Evolutionary conservation across 2,113 vertebrate genomes (phyloP).

Genomic region (Mustela lutreola): DNA sequence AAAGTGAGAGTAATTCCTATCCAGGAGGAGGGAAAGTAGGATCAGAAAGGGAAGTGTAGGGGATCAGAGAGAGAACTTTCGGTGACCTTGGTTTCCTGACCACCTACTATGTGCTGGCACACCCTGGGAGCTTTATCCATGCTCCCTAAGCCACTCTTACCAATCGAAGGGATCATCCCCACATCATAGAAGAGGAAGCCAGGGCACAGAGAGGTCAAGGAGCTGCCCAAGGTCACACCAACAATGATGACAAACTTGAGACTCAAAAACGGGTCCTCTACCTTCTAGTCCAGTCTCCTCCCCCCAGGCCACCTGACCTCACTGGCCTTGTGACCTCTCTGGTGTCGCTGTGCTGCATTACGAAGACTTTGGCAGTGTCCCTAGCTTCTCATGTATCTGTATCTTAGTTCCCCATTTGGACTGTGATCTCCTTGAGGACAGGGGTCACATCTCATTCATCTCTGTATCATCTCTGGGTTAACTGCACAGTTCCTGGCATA

Average conservation of each 20-base stretch:
- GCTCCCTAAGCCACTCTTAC: background rate
- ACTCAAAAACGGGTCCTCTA: background rate
- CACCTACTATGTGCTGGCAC: background rate
- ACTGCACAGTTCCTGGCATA: background rate
- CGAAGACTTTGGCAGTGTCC: background rate
- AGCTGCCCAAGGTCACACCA: background rate
- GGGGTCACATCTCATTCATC: background rate
- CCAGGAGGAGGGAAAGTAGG: background rate
- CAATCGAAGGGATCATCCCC: background rate
- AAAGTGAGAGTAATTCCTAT: slow-evolving; percentile 90
- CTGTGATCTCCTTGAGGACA: background rate
- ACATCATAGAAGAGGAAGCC: background rate
- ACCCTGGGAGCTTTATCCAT: background rate
- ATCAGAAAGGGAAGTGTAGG: slow-evolving; percentile 41
- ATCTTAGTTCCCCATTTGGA: slow-evolving; percentile 5
- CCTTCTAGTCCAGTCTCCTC: background rate
- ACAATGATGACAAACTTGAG: background rate
- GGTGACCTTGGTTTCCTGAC: background rate
- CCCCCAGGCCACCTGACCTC: background rate
- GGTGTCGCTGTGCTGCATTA: background rate
- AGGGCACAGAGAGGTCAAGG: background rate
- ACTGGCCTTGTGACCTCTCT: background rate
- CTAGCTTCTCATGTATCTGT: background rate
- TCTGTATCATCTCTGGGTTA: background rate
- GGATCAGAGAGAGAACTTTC: background rate